Conservation (phyloP, 2,888 invertebrate species). For the Dynastes hyllus region DNA sequence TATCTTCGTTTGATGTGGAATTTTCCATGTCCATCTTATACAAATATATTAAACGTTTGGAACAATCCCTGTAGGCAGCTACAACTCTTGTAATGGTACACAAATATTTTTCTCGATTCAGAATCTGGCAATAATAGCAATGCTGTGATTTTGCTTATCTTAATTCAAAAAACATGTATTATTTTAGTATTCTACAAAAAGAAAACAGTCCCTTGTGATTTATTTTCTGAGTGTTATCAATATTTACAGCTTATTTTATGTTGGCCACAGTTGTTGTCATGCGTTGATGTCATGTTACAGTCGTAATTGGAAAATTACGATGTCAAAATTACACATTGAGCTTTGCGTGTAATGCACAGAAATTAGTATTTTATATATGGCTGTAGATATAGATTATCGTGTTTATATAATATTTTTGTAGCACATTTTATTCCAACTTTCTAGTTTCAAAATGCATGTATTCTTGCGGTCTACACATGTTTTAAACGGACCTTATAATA, state of each 20-base stretch:
- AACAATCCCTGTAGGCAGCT: too few relatives aligned
- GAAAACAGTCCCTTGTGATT: neutral
- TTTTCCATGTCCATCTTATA: too few relatives aligned
- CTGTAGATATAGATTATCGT: slow-evolving; percentile 48
- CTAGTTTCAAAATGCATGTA: slow-evolving; percentile 63
- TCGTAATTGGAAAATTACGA: slow-evolving; percentile 64
- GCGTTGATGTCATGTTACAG: slow-evolving; percentile 61
- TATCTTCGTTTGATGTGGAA: too few relatives aligned
- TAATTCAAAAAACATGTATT: too few relatives aligned
- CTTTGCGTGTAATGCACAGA: slow-evolving; percentile 52
- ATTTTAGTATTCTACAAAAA: neutral
- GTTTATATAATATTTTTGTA: slow-evolving; percentile 56
- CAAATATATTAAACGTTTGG: too few relatives aligned
- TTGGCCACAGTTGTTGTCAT: slow-evolving; percentile 50
- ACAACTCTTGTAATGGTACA: too few relatives aligned
- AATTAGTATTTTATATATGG: slow-evolving; percentile 52
- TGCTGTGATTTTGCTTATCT: too few relatives aligned
- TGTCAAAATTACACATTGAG: slow-evolving; percentile 57
- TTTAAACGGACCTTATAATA: slow-evolving; percentile 61
- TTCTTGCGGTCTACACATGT: slow-evolving; percentile 62
- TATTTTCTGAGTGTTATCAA: neutral
- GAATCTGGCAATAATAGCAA: too few relatives aligned
- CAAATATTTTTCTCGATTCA: too few relatives aligned
- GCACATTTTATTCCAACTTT: slow-evolving; percentile 36
- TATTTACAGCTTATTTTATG: neutral